Base-by-base conservation (phyloP, 2,888 invertebrate species). In the Ferdinandea cuprea region DNA sequence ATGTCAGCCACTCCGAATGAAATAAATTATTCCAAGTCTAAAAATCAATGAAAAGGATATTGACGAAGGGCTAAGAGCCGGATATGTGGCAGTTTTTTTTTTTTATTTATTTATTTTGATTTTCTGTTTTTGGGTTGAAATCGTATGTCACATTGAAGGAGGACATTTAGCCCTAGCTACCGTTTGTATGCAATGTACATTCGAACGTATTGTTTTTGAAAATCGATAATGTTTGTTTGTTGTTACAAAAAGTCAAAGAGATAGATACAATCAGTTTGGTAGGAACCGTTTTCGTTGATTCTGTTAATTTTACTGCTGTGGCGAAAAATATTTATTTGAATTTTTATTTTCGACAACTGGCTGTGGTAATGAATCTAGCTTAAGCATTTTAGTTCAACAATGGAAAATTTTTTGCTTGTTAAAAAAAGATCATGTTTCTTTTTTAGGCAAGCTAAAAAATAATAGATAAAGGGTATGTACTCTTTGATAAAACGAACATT, bases 41-140 rank as follows among this genome's bases (percentile, higher is more conserved):
- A 61, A 80, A 80, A 58, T 80, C 74, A 69, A 74, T 74, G 69
- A 40, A 69, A 74, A 63, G 56, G 80, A 69, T 80, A 63, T 74
- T 80, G 80, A 80, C 42, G 48, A 69, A 74, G 68, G 80, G 44
- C 74, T 80, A 63, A 74, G 56, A 63, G 42, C 61, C 46, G 61
- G 54, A 68, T 61, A 50, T 74, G 59, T 66, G 66, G 61, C 73
- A 54, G 37, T 44, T 66, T 66, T 73, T 73, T 6, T 44, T 13
- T 56, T 35, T 25, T 28, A 54, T 46, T 63, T 30, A 28, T 42
- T 40, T 15, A 48, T 35, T 50, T 17, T 19, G n/a, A n/a, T n/a
- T n/a, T n/a, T n/a, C n/a, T n/a, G n/a, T n/a, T n/a, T n/a, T n/a
- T 3, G 3, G 69, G n/a, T 37, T 11, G 30, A n/a, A 35, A n/a